Base-by-base conservation (phyloP, 2,888 invertebrate genomes). In the Lordiphosa andalusiaca region DNA sequence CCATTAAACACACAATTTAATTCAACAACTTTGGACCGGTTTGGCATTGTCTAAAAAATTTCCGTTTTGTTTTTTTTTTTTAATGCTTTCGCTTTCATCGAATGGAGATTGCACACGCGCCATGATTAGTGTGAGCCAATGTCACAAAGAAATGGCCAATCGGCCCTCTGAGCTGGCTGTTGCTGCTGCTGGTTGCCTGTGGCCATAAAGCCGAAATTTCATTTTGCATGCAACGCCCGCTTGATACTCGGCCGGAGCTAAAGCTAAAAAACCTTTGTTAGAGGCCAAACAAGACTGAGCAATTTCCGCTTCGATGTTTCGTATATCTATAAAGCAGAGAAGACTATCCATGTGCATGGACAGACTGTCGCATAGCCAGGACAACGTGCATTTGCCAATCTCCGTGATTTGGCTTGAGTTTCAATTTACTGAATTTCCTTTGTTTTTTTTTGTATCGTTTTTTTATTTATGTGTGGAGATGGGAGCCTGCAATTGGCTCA, bases 141-240 rank as follows among this genome's bases (percentile, higher is more conserved):
- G 2, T 9, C 23, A 16, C 7, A 13, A 16, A 16, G 16, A 16
- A 49, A 25, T 30, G 12, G 19, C 13, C 23, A 7, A 40, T 21
- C 13, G 13, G 23, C 13, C 10, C 37, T 9, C 7, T 38, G 49
- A 16, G 16, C 10, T 39, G 35, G 23, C 25, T 40, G 10, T 25
- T 9, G 12, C 40, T 40, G 39, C 6, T 21, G 12, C 25, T 7
- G 25, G 6, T 23, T 52, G 50, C 44, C 44, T 6, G 37, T 52
- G 67, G 63, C 35, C 35, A 57, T 54, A 53, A 71, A 53, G 35
- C 38, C 57, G 44, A 39, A 54, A 57, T 55, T 72, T 65, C 50
- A 69, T 70, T 72, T 69, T 54, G 40, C 48, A 40, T 41, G 42
- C 25, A 47, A 47, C 25, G 59, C 54, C 53, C 59, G 56, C 49